phyloP scores from a whole-genome alignment of 2,113 vertebrate species.

The Carassius auratus region DNA sequence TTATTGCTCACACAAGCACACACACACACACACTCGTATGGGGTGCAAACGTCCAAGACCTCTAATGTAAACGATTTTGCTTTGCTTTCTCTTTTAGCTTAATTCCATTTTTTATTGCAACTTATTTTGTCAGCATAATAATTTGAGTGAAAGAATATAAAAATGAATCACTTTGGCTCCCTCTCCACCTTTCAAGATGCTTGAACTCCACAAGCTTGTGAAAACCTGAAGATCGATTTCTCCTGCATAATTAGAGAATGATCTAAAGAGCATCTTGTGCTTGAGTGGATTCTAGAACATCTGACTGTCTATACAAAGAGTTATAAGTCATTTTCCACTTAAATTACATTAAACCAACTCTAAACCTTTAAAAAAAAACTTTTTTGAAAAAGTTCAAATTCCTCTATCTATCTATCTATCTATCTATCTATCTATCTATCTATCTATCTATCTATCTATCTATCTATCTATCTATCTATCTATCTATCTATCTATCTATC shows the following conservation, averaged over 20 bases:
- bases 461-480: too few species aligned
- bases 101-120: background rate
- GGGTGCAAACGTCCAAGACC: background rate
- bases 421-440: too few species aligned
- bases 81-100: background rate
- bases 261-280: background rate
- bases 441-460: too few species aligned
- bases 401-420: too few species aligned
- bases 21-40: too few species aligned
- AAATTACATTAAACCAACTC: background rate
- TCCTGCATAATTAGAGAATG: background rate
- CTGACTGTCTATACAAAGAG: background rate
- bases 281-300: background rate
- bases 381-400: too few species aligned
- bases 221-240: background rate
- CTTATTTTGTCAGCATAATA: background rate
- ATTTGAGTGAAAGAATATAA: background rate
- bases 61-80: background rate
- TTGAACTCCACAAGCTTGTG: background rate
- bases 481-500: too few species aligned
- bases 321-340: background rate
- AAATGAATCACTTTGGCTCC: background rate
- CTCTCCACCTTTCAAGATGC: background rate
- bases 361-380: too few species aligned
- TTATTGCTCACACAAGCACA: slow-evolving; percentile 33